phyloP scores from a whole-genome alignment of 2,113 vertebrate genomes.

The Austrofundulus limnaeus region DNA sequence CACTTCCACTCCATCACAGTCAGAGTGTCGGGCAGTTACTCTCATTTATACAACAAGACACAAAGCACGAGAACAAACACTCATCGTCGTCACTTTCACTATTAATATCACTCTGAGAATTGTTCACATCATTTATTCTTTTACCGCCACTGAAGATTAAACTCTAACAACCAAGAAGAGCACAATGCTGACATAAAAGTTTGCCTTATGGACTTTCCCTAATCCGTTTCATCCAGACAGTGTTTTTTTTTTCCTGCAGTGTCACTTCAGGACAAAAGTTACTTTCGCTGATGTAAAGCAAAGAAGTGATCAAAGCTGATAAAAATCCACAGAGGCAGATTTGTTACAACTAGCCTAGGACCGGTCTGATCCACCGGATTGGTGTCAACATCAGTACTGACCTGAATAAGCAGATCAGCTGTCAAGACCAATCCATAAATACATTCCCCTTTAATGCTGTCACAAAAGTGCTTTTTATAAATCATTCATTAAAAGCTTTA shows the following conservation, averaged over 20 bases:
- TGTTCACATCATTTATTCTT: not conserved
- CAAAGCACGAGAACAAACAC: not conserved
- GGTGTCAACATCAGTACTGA: slow-evolving; percentile 11
- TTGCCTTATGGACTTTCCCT: not conserved
- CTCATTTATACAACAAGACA: slow-evolving; percentile 16
- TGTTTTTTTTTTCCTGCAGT: not conserved
- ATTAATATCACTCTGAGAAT: not conserved
- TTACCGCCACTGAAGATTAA: too few species aligned
- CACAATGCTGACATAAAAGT: too few species aligned
- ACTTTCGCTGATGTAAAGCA: not conserved
- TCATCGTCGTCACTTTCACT: not conserved
- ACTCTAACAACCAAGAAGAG: too few species aligned
- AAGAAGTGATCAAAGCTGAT: not conserved
- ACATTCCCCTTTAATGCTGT: not conserved
- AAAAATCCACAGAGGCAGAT: slow-evolving; percentile 1
- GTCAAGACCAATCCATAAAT: slow-evolving; percentile 7
- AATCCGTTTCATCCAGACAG: not conserved
- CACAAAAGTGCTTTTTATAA: not conserved
- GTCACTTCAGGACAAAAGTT: not conserved
- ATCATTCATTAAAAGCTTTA: too few species aligned
- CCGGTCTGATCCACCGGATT: not conserved
- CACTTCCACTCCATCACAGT: slow-evolving; percentile 25
- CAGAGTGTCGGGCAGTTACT: slow-evolving; percentile 30
- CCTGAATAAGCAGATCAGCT: slow-evolving; percentile 18
- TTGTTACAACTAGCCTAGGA: slow-evolving; percentile 2